A percentile compares a stretch with the other conserved stretches of the same genome.
Conservation (phyloP, 2,888 invertebrate species). For the Ctenicera cuprea region DNA sequence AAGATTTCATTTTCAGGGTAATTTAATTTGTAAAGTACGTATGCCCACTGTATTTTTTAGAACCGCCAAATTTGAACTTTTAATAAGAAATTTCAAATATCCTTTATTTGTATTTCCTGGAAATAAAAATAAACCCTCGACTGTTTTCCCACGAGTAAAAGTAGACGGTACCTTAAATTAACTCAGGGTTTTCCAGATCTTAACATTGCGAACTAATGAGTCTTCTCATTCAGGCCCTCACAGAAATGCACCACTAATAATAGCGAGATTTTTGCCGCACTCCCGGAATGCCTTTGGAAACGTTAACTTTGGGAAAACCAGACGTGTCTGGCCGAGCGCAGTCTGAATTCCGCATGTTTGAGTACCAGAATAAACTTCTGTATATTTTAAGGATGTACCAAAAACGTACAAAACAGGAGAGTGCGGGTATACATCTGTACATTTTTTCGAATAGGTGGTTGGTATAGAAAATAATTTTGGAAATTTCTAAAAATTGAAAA, state of each 20-base stretch:
- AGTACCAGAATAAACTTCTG: constrained; percentile 51
- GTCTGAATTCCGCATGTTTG: constrained; percentile 70
- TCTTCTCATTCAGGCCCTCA: constrained; percentile 48
- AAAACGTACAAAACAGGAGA: constrained; percentile 30
- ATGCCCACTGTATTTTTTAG: too few relatives aligned
- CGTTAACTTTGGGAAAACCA: constrained; percentile 67
- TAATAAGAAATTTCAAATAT: too few relatives aligned
- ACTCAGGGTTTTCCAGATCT: constrained; percentile 43
- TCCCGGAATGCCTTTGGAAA: constrained; percentile 52
- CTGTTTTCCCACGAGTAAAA: constrained; percentile 14
- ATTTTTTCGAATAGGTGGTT: not conserved
- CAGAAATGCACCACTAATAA: constrained; percentile 50
- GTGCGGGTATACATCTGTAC: not conserved
- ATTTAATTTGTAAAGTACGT: too few relatives aligned
- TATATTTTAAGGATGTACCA: constrained; percentile 45
- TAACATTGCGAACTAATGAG: constrained; percentile 41
- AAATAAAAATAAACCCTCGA: constrained; percentile 1
- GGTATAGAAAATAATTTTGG: not conserved
- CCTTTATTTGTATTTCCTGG: not conserved
- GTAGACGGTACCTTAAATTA: constrained; percentile 32
- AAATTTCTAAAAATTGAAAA: too few relatives aligned
- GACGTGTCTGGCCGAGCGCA: constrained; percentile 67
- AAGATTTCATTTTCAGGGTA: too few relatives aligned
- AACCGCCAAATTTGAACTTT: too few relatives aligned
- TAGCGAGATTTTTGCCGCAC: constrained; percentile 47